Conservation (phyloP, 1,140 invertebrate genomes). For the Himalopsyche phryganea region DNA sequence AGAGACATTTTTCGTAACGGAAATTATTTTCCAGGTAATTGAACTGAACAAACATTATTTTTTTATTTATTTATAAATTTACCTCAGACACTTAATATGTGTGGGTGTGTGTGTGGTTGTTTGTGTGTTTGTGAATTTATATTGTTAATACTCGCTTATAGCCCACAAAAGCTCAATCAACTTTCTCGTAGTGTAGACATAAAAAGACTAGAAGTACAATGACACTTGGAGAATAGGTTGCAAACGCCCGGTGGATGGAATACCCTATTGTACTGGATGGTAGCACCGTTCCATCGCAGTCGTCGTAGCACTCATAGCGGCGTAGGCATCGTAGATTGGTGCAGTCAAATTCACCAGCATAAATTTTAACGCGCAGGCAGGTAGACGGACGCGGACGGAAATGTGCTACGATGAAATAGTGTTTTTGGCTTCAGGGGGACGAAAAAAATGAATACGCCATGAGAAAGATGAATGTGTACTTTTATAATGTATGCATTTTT, state of each 20-base stretch:
- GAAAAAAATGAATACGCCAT: neutral
- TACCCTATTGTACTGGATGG: constrained; percentile 3
- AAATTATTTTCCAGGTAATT: too few relatives aligned
- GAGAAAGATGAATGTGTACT: too few relatives aligned
- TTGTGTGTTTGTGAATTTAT: too few relatives aligned
- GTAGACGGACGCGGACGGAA: constrained; percentile 17
- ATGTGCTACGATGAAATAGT: constrained; percentile 6
- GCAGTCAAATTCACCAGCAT: constrained; percentile 2
- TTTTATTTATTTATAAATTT: too few relatives aligned
- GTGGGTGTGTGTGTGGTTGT: too few relatives aligned
- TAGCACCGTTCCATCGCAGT: neutral
- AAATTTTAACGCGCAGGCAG: constrained; percentile 17
- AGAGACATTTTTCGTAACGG: too few relatives aligned
- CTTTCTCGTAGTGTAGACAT: constrained; percentile 9
- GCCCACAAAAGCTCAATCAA: constrained; percentile 20
- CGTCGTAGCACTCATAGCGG: too few relatives aligned
- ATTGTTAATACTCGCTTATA: too few relatives aligned
- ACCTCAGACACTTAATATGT: too few relatives aligned
- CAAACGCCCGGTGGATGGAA: constrained; percentile 1
- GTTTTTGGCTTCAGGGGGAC: neutral
- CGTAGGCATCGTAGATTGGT: too few relatives aligned
- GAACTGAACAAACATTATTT: too few relatives aligned
- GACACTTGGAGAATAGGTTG: neutral
- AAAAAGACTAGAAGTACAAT: constrained; percentile 10
- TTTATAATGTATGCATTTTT: too few relatives aligned